Evolutionary conservation across 2,888 invertebrate genomes (phyloP), one percentile per base, ranked within the genome.

Genomic region (Eupithecia centaureata): DNA sequence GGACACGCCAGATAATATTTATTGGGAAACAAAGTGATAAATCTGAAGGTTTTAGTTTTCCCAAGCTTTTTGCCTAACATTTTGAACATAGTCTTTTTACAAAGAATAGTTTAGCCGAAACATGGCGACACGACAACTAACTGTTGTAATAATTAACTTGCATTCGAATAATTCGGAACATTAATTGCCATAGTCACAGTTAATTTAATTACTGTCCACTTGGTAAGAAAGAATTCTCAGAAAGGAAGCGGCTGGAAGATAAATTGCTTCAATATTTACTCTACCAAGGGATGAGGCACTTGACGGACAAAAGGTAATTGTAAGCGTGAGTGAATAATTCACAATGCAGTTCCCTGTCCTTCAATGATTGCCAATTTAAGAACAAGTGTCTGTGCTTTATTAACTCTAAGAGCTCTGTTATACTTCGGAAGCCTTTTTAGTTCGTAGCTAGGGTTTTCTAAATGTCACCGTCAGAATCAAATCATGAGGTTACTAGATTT

Each of bases 71-170:
- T n/a, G n/a, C n/a, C n/a, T n/a, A n/a, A n/a, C n/a, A n/a, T n/a
- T n/a, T n/a, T n/a, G n/a, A n/a, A n/a, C n/a, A n/a, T n/a, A n/a
- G n/a, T n/a, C n/a, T n/a, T n/a, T n/a, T n/a, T n/a, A n/a, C n/a
- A n/a, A n/a, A n/a, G n/a, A n/a, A 52, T 52, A 52, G 13, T 65
- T 30, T 30, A 65, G 27, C 28, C 60, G 59, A 56, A 38, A 66
- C 38, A 68, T 63, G 35, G 52, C 35, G 51, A 67, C 52, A 35
- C n/a, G n/a, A n/a, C n/a, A n/a, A n/a, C n/a, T n/a, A n/a, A 67
- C 63, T 63, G 58, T 70, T 74, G 75, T 73, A 74, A 68, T 72
- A 74, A 70, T 71, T 65, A 75, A 65, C 60, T 65, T 68, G 62
- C 71, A 67, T 67, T 68, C n/a, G 18, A n/a, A 18, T 13, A 1